Percentiles rank a stretch among this genome's conserved stretches.
Conservation (phyloP, 2,113 vertebrate species). For the Pseudonaja textilis region DNA sequence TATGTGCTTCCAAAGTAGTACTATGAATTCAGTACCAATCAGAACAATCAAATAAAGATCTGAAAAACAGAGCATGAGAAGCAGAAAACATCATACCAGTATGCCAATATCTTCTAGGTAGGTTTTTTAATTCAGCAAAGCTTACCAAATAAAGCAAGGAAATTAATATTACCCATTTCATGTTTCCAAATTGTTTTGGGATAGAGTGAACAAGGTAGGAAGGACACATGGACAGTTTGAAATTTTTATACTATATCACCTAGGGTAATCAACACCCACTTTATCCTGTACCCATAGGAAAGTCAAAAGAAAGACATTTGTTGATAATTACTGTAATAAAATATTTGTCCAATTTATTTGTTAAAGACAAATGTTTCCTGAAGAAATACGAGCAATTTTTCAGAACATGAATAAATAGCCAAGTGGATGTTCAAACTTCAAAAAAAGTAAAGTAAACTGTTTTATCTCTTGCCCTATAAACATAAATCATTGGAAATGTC, state of each 20-base stretch:
- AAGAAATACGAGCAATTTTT: background rate
- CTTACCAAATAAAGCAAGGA: slow-evolving; percentile 1
- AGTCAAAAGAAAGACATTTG: background rate
- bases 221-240: background rate
- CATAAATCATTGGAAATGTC: background rate
- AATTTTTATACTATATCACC: background rate
- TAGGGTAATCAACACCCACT: background rate
- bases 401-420: background rate
- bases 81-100: background rate
- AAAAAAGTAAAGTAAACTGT: background rate
- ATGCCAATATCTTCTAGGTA: background rate
- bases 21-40: background rate
- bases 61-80: background rate
- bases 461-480: background rate
- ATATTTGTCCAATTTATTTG: slow-evolving; percentile 19
- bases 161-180: slow-evolving; percentile 18
- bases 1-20: too few species aligned
- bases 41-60: too few species aligned
- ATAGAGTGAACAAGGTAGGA: background rate
- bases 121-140: background rate
- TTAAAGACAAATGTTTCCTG: background rate
- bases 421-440: background rate
- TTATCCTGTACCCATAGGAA: background rate
- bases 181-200: slow-evolving; percentile 15
- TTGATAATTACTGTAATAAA: slow-evolving; percentile 18